Evolutionary conservation across 2,888 invertebrate species (phyloP), one percentile per base, ranked within the genome.

Genomic region (Hemithea aestivaria): DNA sequence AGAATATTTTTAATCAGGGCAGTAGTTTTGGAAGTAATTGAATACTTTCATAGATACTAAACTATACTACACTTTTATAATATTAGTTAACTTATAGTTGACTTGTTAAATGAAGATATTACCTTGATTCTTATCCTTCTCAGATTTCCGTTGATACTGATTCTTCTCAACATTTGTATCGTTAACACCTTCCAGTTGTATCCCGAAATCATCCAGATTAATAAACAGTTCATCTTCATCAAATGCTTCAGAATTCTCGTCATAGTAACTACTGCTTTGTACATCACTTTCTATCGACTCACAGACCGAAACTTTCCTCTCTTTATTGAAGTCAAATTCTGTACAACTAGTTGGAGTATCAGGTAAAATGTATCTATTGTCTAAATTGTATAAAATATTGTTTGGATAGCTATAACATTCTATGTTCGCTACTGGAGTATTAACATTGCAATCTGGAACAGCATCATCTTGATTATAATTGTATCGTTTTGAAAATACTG

Each of bases 381-480:
- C 81, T 40, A 87, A 58, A 53, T 83, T 84, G 22, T 77, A 75
- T 1, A 85, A 56, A 33, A 85, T 73, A 32, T 87, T 88, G 35
- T 87, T 84, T 0, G 85, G 84, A 51, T 88, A 87, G 43, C 85
- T 87, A 34, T 81, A 88, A 37, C 80, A 80, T 36, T 87, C 88
- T 41, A 87, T 44, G 50, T 73, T 88, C 42, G 71, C 65, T 1
- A 73, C 38, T 39, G 56, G 53, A 39, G 42, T 57, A 38, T 58
- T 60, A 40, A 50, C 56, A 48, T 51, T 53, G 33, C 59, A 47
- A 37, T 54, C 53, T 27, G 62, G 61, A 16, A 61, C 52, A 32
- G 60, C 61, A 42, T 78, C 75, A 30, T 68, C 56, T 27, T 57
- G 59, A 38, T 58, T 75, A 44, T 67, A 83, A 52, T 73, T 74